These are phyloP conservation scores for Globodera ellingtonae DNA, from an alignment of 1,140 invertebrate species.

Conservation along the genomic window DNA sequence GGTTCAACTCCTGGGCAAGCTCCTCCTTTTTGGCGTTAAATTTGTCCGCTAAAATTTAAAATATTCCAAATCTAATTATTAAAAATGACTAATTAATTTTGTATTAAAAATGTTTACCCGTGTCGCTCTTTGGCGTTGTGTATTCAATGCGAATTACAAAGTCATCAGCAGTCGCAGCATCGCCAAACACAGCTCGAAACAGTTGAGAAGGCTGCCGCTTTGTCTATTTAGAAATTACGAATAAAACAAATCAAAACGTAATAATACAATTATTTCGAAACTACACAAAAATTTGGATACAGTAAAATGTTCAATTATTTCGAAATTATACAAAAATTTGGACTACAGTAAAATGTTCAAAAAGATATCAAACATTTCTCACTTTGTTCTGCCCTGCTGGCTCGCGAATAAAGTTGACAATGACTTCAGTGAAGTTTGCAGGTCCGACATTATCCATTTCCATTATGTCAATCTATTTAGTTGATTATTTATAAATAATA, in stretches of 20 bases:
- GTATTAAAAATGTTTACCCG: neutral
- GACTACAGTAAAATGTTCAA: too few species aligned
- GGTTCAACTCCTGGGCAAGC: neutral
- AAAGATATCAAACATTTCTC: neutral
- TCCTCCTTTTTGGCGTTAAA: neutral
- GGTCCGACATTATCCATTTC: constrained; percentile 16
- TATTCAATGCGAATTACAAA: constrained; percentile 19
- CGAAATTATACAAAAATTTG: too few species aligned
- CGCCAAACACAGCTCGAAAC: constrained; percentile 15
- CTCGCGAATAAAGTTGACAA: neutral
- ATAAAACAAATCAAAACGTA: too few species aligned
- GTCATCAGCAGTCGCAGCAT: constrained; percentile 10
- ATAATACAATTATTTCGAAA: too few species aligned
- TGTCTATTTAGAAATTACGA: neutral
- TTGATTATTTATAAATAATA: neutral
- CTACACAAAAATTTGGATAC: too few species aligned
- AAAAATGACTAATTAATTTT: neutral
- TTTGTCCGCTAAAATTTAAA: neutral
- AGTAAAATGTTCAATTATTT: too few species aligned
- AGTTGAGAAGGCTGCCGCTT: constrained; percentile 9
- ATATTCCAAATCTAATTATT: neutral
- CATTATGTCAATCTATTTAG: constrained; percentile 5
- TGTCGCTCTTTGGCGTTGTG: neutral
- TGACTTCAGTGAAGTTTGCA: constrained; percentile 12
- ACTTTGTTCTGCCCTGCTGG: neutral